Evolutionary conservation across 2,113 vertebrate genomes (phyloP), one percentile per base, ranked within the genome.

Genomic region (Dicrurus megarhynchus): DNA sequence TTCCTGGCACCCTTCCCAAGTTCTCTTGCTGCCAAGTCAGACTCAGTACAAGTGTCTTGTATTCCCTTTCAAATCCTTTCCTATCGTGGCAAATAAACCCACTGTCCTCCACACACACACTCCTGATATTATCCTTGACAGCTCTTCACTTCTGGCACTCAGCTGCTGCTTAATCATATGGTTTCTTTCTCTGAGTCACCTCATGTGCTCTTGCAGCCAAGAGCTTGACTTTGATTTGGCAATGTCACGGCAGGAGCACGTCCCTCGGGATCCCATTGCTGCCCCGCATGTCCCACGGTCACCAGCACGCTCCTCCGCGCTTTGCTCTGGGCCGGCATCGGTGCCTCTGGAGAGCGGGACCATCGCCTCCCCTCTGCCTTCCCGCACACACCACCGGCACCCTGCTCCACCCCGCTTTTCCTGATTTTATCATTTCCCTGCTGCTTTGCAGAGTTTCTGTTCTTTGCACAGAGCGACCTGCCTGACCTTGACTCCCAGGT

Each of bases 141-240:
- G 79, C 60, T 95, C 92, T 68, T 91, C 71, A 63, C 83, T 89
- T 28, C 94, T 94, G 90, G 87, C 95, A 89, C 94, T 93, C 83
- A 94, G 93, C 92, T 93, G 89, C 93, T 77, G 85, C 85, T 96
- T 94, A 95, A 96, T 94, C 93, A 90, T 67, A 57, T 59, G 68
- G n/a, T 86, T 86, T 92, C 86, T 89, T 87, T 33, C 83, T 83
- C 90, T 90, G 87, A 84, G 87, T 93, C 88, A 92, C 85, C 86
- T 65, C 81, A 3, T 61, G 74, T 69, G 86, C 76, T 95, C 89
- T 37, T 22, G 47, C 20, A 11, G 91, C 71, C 90, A 90, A 60
- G 53, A 87, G 65, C 80, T 84, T 47, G 65, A 41, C 87, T 93
- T 70, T 23, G 63, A 35, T 76, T 87, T 94, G 88, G 84, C 83